These are phyloP conservation scores for Electrophaes corylata DNA, from an alignment of 2,888 invertebrate species.

Conservation along the genomic window DNA sequence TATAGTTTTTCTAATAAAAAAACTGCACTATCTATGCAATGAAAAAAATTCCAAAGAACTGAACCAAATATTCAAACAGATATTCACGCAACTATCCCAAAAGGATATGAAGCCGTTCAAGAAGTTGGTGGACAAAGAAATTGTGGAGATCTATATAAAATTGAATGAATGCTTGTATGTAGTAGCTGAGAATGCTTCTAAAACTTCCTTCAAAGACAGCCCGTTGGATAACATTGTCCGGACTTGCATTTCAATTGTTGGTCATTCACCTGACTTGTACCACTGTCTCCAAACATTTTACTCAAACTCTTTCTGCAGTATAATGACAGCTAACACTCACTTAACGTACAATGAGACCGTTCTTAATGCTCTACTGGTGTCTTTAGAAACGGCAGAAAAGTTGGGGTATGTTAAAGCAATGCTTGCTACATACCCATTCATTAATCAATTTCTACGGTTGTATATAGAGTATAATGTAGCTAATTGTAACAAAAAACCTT, in stretches of 20 bases:
- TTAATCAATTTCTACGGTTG: conserved; percentile 64
- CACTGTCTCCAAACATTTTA: conserved; percentile 67
- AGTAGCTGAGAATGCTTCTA: conserved; percentile 61
- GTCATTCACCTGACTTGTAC: conserved; percentile 55
- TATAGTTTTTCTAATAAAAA: conserved; percentile 62
- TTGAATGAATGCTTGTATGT: conserved; percentile 66
- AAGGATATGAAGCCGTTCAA: conserved; percentile 57
- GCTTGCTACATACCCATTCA: conserved; percentile 58
- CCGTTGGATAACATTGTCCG: conserved; percentile 47
- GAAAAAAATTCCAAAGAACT: conserved; percentile 51
- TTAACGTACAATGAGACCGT: conserved; percentile 47
- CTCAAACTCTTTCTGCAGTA: conserved; percentile 57
- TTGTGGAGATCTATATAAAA: conserved; percentile 59
- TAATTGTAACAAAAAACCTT: conserved; percentile 32
- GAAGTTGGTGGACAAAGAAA: conserved; percentile 49
- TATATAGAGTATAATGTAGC: conserved; percentile 56
- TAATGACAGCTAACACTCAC: conserved; percentile 51
- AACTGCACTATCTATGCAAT: conserved; percentile 59
- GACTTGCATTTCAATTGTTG: conserved; percentile 50
- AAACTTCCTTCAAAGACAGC: conserved; percentile 51
- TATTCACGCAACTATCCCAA: conserved; percentile 54
- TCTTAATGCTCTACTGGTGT: conserved; percentile 52
- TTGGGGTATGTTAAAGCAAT: conserved; percentile 54
- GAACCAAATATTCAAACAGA: conserved; percentile 48
- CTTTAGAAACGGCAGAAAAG: conserved; percentile 59